phyloP scores from a whole-genome alignment of 2,888 invertebrate species.

The Volucella inanis region DNA sequence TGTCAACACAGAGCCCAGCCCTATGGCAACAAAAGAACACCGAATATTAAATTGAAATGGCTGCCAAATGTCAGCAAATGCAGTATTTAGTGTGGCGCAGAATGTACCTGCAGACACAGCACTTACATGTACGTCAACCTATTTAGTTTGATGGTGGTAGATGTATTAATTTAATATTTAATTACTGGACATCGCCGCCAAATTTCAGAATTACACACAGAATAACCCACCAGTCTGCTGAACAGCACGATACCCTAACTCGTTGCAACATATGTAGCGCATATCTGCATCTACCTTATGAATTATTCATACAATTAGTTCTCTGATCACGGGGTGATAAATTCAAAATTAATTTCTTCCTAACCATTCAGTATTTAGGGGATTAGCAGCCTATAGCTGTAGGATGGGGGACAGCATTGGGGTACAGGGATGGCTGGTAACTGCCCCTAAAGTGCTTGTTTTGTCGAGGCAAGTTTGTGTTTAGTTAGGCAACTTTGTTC shows the following conservation, averaged over 20 bases:
- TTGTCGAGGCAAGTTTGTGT: constrained; percentile 41
- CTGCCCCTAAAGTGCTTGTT: constrained; percentile 55
- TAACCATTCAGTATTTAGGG: constrained; percentile 30
- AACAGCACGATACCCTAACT: constrained; percentile 17
- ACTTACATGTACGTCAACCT: constrained; percentile 40
- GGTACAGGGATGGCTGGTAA: constrained; percentile 18
- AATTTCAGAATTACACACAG: background rate
- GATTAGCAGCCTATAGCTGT: background rate
- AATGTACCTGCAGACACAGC: constrained; percentile 50
- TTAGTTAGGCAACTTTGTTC: constrained; percentile 30
- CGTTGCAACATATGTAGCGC: constrained; percentile 2
- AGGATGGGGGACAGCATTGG: too few species aligned
- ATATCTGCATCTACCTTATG: constrained; percentile 58
- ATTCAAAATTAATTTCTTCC: constrained; percentile 71
- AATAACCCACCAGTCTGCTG: background rate
- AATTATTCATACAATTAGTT: constrained; percentile 72
- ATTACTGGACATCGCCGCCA: constrained; percentile 45
- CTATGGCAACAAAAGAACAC: background rate
- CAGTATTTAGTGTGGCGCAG: constrained; percentile 28
- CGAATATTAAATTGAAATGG: constrained; percentile 39
- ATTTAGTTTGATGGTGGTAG: constrained; percentile 23
- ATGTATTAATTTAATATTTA: constrained; percentile 71
- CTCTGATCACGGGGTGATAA: constrained; percentile 65
- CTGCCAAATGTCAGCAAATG: constrained; percentile 45
- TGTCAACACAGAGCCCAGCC: constrained; percentile 27